Percentiles rank a stretch among this genome's conserved stretches.
These are phyloP conservation scores for Drosophila grimshawi DNA, from an alignment of 1,140 invertebrate species.

Conservation along the genomic window DNA sequence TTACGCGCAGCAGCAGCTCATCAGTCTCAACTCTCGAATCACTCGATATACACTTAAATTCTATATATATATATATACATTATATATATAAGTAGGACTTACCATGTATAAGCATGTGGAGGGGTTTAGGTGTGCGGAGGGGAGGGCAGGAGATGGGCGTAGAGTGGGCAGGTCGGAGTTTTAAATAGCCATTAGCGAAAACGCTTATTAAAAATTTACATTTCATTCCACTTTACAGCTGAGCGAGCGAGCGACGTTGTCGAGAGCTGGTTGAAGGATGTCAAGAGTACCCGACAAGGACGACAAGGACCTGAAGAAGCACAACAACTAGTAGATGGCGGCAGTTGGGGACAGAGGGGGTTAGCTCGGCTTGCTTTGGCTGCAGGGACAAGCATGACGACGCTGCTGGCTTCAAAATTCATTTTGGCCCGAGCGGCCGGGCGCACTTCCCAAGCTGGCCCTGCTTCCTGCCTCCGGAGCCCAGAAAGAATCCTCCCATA, in stretches of 20 bases:
- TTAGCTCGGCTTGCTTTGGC: too few relatives aligned
- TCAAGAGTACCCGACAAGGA: constrained; percentile 14
- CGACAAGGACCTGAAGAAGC: constrained; percentile 18
- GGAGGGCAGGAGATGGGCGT: not conserved
- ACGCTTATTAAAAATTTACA: constrained; percentile 85
- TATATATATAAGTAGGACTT: constrained; percentile 10
- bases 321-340: not conserved
- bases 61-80: constrained; percentile 17
- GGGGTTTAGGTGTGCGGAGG: not conserved
- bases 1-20: constrained; percentile 16
- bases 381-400: constrained; percentile 16
- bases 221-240: constrained; percentile 83
- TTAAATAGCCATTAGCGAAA: constrained; percentile 85
- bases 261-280: constrained; percentile 13
- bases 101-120: constrained; percentile 44
- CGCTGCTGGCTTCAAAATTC: constrained; percentile 63
- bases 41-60: constrained; percentile 58
- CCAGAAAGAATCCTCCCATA: not conserved
- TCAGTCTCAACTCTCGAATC: constrained; percentile 55
- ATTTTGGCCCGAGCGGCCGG: constrained; percentile 54
- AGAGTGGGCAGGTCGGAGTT: constrained; percentile 64
- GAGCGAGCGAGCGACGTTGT: constrained; percentile 57
- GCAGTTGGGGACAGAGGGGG: not conserved
- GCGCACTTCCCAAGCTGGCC: constrained; percentile 36
- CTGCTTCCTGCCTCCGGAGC: constrained; percentile 27